phyloP scores from a whole-genome alignment of 2,888 invertebrate genomes.

The Monochamus alternatus region DNA sequence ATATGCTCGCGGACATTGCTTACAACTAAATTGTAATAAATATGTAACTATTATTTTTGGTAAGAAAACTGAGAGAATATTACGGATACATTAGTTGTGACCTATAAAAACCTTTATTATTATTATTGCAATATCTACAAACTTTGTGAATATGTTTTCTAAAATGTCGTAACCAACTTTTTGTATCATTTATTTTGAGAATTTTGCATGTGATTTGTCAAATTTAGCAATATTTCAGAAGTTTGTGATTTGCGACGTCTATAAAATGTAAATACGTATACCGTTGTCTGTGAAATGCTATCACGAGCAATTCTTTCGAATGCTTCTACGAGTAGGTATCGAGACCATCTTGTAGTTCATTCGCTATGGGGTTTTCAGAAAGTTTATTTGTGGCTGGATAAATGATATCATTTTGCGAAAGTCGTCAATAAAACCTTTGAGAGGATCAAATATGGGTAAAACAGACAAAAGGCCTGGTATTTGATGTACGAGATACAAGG shows the following conservation, averaged over 20 bases:
- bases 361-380: slow-evolving; percentile 31
- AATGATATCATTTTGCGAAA: slow-evolving; percentile 35
- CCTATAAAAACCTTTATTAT: too few species aligned
- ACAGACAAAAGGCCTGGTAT: too few species aligned
- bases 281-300: slow-evolving; percentile 36
- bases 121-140: slow-evolving; percentile 15
- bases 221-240: slow-evolving; percentile 47
- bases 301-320: slow-evolving; percentile 41
- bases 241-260: slow-evolving; percentile 47
- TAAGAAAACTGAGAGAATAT: too few species aligned
- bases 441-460: too few species aligned
- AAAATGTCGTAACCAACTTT: slow-evolving; percentile 43
- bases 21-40: too few species aligned
- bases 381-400: slow-evolving; percentile 46
- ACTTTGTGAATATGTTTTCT: slow-evolving; percentile 33
- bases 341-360: slow-evolving; percentile 41
- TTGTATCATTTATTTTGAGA: slow-evolving; percentile 43
- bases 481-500: too few species aligned
- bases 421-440: slow-evolving; percentile 19
- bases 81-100: too few species aligned
- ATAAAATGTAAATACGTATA: slow-evolving; percentile 42
- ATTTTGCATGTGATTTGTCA: slow-evolving; percentile 41
- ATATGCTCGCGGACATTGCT: too few species aligned
- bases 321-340: slow-evolving; percentile 41
- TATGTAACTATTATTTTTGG: too few species aligned